A percentile compares a stretch with the other conserved stretches of the same genome.
phyloP scores from a whole-genome alignment of 1,140 invertebrate species.

The Caenorhabditis inopinata region DNA sequence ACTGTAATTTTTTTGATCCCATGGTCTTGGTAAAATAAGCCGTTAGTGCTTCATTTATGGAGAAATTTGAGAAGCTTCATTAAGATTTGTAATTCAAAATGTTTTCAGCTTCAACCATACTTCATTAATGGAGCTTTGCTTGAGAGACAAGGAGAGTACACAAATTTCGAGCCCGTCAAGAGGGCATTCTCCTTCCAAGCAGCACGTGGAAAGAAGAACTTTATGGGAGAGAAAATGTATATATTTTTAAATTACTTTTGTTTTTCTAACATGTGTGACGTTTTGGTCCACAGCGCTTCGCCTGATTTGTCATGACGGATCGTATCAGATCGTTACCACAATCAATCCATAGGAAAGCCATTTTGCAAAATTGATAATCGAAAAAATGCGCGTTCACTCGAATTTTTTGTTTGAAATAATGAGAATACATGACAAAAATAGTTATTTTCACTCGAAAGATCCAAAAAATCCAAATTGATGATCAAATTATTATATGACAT shows the following conservation, averaged over 20 bases:
- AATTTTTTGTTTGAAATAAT: too few relatives aligned
- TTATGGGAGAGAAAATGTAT: slow-evolving; percentile 8
- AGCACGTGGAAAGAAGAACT: slow-evolving; percentile 9
- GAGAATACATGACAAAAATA: slow-evolving; percentile 3
- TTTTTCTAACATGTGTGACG: too few relatives aligned
- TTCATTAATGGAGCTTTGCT: background rate
- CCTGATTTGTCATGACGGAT: background rate
- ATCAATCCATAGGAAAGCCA: too few relatives aligned
- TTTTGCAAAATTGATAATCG: too few relatives aligned
- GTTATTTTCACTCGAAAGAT: background rate
- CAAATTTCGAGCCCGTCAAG: background rate
- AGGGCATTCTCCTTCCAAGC: slow-evolving; percentile 17
- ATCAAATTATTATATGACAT: background rate
- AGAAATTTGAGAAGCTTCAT: too few relatives aligned
- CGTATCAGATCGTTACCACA: too few relatives aligned
- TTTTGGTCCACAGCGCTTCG: background rate
- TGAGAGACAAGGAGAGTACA: background rate
- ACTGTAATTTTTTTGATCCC: too few relatives aligned
- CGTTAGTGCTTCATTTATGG: too few relatives aligned
- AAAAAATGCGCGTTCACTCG: too few relatives aligned
- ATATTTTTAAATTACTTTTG: background rate
- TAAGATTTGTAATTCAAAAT: too few relatives aligned
- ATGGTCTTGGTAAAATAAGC: too few relatives aligned
- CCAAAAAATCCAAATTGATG: background rate
- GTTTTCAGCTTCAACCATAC: slow-evolving; percentile 13